Evolutionary conservation across 2,797 vertebrate genomes (phyloP).

Genomic region (Buphagus erythrorhynchus): DNA sequence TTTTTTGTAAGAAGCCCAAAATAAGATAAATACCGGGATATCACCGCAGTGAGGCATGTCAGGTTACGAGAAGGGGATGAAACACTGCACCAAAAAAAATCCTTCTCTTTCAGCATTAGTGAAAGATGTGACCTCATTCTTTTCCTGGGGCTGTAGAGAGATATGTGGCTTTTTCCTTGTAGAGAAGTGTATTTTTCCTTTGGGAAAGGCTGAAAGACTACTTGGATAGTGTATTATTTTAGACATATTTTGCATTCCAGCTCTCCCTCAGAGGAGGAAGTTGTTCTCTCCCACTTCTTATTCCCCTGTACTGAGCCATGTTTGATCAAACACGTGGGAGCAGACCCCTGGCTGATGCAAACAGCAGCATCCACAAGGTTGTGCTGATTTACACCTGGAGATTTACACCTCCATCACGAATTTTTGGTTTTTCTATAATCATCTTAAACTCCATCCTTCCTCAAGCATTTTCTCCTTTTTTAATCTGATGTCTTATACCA

Average conservation of each 20-base stretch:
- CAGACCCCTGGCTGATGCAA: not conserved
- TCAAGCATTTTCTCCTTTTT: not conserved
- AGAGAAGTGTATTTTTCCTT: constrained; percentile 25
- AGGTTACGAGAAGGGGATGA: not conserved
- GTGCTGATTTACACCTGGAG: not conserved
- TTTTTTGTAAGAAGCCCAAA: not conserved
- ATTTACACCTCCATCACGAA: not conserved
- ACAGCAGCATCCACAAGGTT: not conserved
- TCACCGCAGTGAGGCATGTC: not conserved
- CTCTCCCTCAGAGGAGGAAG: not conserved
- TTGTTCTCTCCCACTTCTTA: not conserved
- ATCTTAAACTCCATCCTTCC: not conserved
- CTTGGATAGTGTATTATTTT: constrained; percentile 43
- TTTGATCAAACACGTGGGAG: not conserved
- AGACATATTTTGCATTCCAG: constrained; percentile 34
- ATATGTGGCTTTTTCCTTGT: constrained; percentile 23
- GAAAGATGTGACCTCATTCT: constrained; percentile 46
- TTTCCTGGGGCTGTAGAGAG: constrained; percentile 14
- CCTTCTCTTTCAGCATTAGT: not conserved
- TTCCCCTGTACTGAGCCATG: not conserved
- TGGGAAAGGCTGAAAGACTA: constrained; percentile 22
- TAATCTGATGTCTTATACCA: not conserved
- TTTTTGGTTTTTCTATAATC: not conserved
- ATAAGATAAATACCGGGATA: not conserved
- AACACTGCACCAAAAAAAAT: not conserved